Evolutionary conservation across 2,888 invertebrate species (phyloP).

Genomic region (Belgica antarctica): DNA sequence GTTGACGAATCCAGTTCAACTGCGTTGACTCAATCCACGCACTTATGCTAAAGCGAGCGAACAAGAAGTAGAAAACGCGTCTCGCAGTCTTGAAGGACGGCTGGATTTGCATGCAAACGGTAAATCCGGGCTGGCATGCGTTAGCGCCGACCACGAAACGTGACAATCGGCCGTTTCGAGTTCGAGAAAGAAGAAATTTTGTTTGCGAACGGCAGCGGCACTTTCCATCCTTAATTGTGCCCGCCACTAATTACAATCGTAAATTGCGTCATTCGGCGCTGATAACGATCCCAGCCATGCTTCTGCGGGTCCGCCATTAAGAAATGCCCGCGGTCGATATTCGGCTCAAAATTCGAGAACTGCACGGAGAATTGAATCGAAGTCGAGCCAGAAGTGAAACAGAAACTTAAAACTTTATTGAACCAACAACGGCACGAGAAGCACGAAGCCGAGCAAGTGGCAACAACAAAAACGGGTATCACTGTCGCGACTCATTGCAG

Average conservation of each 20-base stretch:
- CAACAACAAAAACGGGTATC: slow-evolving; percentile 1
- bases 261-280: slow-evolving; percentile 7
- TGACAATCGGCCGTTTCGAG: slow-evolving; percentile 21
- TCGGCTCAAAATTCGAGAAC: neutral
- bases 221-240: neutral
- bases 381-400: neutral
- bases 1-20: slow-evolving; percentile 14
- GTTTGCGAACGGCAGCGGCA: neutral
- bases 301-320: no score
- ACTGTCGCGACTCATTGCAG: neutral
- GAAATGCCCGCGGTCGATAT: slow-evolving; percentile 21
- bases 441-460: neutral
- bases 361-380: no score
- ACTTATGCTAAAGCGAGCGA: no score
- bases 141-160: neutral
- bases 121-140: neutral
- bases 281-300: slow-evolving; percentile 10
- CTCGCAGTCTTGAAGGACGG: neutral
- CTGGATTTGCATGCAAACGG: neutral
- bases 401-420: slow-evolving; percentile 16
- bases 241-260: neutral
- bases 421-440: slow-evolving; percentile 22
- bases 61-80: neutral
- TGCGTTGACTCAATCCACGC: slow-evolving; percentile 14
- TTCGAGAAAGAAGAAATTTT: neutral